Conservation (phyloP, 2,888 invertebrate species). For the Agriopis aurantiaria region DNA sequence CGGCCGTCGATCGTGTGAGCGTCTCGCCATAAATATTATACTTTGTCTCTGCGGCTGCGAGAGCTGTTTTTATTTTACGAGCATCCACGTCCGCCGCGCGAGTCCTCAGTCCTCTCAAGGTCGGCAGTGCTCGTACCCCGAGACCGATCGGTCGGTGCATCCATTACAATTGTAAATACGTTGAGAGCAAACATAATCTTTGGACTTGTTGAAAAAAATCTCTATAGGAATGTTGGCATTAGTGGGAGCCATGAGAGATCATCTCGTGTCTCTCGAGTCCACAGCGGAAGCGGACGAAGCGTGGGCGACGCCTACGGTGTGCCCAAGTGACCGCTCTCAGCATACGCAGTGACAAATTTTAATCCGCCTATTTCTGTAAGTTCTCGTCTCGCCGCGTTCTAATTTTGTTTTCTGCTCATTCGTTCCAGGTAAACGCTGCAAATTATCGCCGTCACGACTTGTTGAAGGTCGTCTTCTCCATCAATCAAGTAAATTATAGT, state of each 20-base stretch:
- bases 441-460: constrained; percentile 48
- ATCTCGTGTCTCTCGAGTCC: constrained; percentile 64
- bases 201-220: constrained; percentile 18
- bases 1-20: constrained; percentile 82
- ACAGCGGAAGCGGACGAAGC: constrained; percentile 74
- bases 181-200: constrained; percentile 29
- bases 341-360: constrained; percentile 70
- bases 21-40: constrained; percentile 79
- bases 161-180: constrained; percentile 55
- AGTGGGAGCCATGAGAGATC: constrained; percentile 41
- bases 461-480: constrained; percentile 53
- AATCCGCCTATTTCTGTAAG: constrained; percentile 70
- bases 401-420: constrained; percentile 57
- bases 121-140: constrained; percentile 65
- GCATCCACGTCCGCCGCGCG: constrained; percentile 76
- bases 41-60: constrained; percentile 73
- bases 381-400: constrained; percentile 52
- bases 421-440: constrained; percentile 66
- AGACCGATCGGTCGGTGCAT: constrained; percentile 54
- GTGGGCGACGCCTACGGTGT: constrained; percentile 79
- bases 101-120: constrained; percentile 80
- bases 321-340: constrained; percentile 71
- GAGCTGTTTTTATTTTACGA: constrained; percentile 82
- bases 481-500: constrained; percentile 47
- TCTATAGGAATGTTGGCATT: constrained; percentile 17